Evolutionary conservation across 2,797 vertebrate genomes (phyloP).

Genomic region (Rhabdophis nuchalis): DNA sequence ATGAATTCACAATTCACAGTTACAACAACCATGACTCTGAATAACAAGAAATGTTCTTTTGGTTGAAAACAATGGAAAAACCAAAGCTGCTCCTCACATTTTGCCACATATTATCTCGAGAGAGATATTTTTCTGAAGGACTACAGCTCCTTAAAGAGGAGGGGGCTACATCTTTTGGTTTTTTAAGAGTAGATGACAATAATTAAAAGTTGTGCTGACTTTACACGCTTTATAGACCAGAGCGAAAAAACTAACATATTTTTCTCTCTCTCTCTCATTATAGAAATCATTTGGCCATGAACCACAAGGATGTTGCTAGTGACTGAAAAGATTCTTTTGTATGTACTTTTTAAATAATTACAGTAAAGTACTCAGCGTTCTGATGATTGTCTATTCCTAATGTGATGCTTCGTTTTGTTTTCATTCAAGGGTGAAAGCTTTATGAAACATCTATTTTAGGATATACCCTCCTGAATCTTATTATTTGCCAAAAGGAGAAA

Average conservation of each 20-base stretch:
- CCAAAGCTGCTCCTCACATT: neutral
- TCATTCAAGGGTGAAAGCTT: conserved; percentile 65
- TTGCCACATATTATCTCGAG: conserved; percentile 50
- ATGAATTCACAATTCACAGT: neutral
- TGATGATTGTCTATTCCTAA: conserved; percentile 58
- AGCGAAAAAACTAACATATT: conserved; percentile 51
- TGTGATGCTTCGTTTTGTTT: conserved; percentile 64
- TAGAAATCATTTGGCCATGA: conserved; percentile 63
- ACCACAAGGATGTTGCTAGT: conserved; percentile 52
- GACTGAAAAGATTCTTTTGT: conserved; percentile 64
- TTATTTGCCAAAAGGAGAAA: conserved; percentile 56
- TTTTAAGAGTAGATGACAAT: conserved; percentile 34
- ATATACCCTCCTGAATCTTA: conserved; percentile 63
- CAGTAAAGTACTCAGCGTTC: conserved; percentile 64
- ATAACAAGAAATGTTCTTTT: neutral
- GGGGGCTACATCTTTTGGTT: neutral
- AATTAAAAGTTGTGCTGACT: conserved; percentile 50
- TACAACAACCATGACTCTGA: neutral
- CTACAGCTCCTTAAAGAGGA: neutral
- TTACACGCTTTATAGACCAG: conserved; percentile 50
- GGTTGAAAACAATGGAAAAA: neutral
- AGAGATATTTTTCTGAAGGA: conserved; percentile 30
- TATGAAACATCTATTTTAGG: conserved; percentile 68
- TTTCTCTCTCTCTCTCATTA: conserved; percentile 25
- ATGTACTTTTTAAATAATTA: conserved; percentile 60